Base-by-base conservation (phyloP, 2,113 vertebrate species). In the Carassius gibelio region DNA sequence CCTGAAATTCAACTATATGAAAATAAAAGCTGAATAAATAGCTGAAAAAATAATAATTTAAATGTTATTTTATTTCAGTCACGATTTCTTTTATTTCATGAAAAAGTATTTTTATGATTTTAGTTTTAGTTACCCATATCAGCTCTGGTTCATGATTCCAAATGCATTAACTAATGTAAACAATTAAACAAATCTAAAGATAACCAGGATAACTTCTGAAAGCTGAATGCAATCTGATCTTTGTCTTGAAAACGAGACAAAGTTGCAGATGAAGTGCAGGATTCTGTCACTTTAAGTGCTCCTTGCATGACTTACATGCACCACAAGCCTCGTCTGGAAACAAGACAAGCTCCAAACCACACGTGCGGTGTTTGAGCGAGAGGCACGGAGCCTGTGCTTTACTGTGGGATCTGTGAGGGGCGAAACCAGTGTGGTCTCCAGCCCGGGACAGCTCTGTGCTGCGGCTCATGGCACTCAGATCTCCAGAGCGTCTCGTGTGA, bases 401-500 rank as follows among this genome's bases (percentile, higher is more conserved):
- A 72, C 36, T 77, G 79, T 77, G 69, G 59, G 23, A 36, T 34
- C 59, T 59, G 19, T 15, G 57, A 59, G 55, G 74, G 38, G n/a
- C 34, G 90, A 86, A 75, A 91, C 14, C 83, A 93, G 91, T 91
- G 92, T 89, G 90, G 90, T 93, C 92, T 90, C 71, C 48, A 83
- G 83, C 64, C 86, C 82, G 19, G 81, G 26, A 75, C 90, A 91
- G 89, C 87, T 88, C 83, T 57, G 84, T 72, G 87, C 64, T 66
- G 64, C 57, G 42, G 55, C 42, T 50, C 78, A 81, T 57, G 86
- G 68, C 75, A 88, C 82, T 36, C 50, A 66, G 77, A 79, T 26
- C 75, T 86, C 85, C 45, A 82, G 75, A 82, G 75, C 71, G 89
- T 89, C 84, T 87, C 88, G 59, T 52, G 64, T 72, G 50, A 91